Base-by-base conservation (phyloP, 2,113 vertebrate species). In the Mormyrus iriodes region DNA sequence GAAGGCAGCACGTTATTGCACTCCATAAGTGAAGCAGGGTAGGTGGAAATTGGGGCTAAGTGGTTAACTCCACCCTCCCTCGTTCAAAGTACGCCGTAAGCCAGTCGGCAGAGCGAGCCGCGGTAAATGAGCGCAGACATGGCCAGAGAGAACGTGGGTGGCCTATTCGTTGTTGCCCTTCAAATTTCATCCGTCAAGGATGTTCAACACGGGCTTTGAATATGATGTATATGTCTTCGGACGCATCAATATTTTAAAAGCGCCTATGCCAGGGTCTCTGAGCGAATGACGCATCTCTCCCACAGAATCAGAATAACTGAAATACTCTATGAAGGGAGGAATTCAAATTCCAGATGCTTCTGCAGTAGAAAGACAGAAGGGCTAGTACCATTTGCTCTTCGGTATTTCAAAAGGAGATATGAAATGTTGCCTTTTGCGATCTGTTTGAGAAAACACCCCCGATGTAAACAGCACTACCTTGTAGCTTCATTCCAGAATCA, bases 1-100 rank as follows among this genome's bases (percentile, higher is more conserved):
- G 87, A 88, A 88, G 89, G 88, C 87, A 69, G 76, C 65, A 52
- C 48, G 65, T 91, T 88, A 89, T 89, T 89, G 85, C 69, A 86
- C 87, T 88, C 90, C 86, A 76, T 79, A 87, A 87, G 86, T 27
- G 61, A 87, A 53, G 61, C n/a, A n/a, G 69, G 88, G 42, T 89
- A 15, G 88, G 88, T 21, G 24, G 52, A 61, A 44, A 46, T 69
- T 42, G 89, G 44, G 58, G 88, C 19, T 82, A 49, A 53, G 79
- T 86, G 85, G 44, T 52, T 10, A n/a, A 53, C 49, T 86, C 85
- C 51, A n/a, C 85, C 85, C 85, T 53, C 49, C 31, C 85, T 17
- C 49, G 10, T 35, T 86, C 27, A 42, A 86, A 86, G 85, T 53
- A 27, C 27, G n/a, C 31, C 8, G 51, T 31, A 31, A 53, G 49